Percentiles rank a stretch among this genome's conserved stretches.
Conservation (phyloP, 2,797 vertebrate species). For the Acanthurus leucopareius region DNA sequence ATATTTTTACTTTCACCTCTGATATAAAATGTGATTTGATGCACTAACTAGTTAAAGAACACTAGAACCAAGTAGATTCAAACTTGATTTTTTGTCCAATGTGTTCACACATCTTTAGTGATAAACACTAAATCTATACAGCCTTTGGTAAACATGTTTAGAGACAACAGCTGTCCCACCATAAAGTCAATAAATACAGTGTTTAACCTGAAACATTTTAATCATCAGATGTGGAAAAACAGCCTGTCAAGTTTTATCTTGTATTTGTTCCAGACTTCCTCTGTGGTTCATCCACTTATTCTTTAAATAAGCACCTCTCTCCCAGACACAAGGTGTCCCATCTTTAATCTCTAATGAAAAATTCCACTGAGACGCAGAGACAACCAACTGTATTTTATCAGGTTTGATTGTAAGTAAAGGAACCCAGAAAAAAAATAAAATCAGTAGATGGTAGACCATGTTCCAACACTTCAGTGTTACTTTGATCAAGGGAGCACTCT, state of each 20-base stretch:
- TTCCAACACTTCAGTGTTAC: neutral
- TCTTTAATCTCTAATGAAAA: slow-evolving; percentile 29
- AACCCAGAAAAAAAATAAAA: neutral
- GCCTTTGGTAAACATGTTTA: neutral
- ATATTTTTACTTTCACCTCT: neutral
- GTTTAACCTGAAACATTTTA: slow-evolving; percentile 30
- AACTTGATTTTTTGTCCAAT: neutral
- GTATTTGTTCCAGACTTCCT: slow-evolving; percentile 43
- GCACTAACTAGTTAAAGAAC: neutral
- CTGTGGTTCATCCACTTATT: slow-evolving; percentile 32
- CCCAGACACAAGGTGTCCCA: slow-evolving; percentile 2
- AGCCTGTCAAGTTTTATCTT: slow-evolving; percentile 7
- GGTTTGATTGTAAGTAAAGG: slow-evolving; percentile 22
- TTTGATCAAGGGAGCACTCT: neutral
- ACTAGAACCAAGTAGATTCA: neutral
- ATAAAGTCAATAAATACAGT: neutral
- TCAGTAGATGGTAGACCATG: neutral
- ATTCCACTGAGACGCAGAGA: slow-evolving; percentile 39
- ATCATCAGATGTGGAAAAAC: slow-evolving; percentile 29
- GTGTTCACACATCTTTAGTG: neutral
- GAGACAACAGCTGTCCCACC: neutral
- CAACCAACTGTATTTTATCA: slow-evolving; percentile 45
- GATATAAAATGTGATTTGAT: neutral
- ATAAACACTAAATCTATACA: neutral
- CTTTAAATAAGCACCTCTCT: slow-evolving; percentile 47